Evolutionary conservation across 2,888 invertebrate species (phyloP), one percentile per base, ranked within the genome.

Genomic region (Cheilosia pagana): DNA sequence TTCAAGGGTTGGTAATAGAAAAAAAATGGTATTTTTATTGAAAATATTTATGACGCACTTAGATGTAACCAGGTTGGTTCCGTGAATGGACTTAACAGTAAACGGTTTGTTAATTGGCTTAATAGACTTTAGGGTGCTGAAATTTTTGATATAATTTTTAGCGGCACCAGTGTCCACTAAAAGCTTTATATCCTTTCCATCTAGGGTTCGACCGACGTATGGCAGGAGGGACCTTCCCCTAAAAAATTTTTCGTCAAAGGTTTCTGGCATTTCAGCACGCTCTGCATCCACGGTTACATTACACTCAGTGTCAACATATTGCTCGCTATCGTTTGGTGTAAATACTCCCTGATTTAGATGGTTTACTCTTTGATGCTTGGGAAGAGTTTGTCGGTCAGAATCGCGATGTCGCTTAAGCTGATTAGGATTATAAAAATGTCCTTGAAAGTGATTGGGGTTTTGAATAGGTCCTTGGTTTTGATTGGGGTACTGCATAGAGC

Each of bases 91-190:
- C 10, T 45, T 59, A 5, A 68, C 76, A 16, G 2, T 3, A 4
- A 76, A 76, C 1, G 28, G 31, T 53, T 67, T 28, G 0, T n/a
- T 14, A 41, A 67, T 16, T 16, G 63, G 50, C 21, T 23, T 70
- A 10, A 87, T 39, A 45, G 48, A 74, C 25, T 81, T 65, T 3
- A 87, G 76, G 21, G 57, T 43, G 6, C 3, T 52, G 1, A 78
- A 16, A 19, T 81, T 31, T 48, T 7, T 62, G 25, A 83, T 72
- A 53, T 86, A 87, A 71, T 71, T 87, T 76, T 85, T 85, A 8
- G 75, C 12, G 0, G 63, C 57, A 45, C 63, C 57, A 4, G 63
- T 72, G 10, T 77, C 68, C 3, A 70, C 62, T 10, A 52, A 10
- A 2, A 71, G 71, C 25, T 86, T 86, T 57, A 71, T 41, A 53